Percentiles rank a stretch among this genome's conserved stretches.
Conservation (phyloP, 2,888 invertebrate species). For the Chironomus riparius region DNA sequence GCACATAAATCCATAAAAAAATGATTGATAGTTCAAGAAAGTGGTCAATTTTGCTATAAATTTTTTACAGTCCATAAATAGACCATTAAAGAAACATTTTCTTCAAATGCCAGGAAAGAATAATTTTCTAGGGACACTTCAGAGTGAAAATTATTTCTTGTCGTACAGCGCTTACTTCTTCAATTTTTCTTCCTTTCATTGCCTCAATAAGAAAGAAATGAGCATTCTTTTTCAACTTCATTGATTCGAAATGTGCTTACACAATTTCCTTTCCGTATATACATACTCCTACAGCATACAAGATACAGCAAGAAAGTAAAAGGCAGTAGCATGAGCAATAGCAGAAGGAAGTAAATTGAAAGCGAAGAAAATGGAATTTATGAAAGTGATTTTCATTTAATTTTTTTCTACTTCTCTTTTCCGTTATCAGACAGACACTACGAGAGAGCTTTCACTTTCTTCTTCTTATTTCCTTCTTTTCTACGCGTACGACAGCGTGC, state of each 20-base stretch:
- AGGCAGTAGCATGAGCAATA: not conserved
- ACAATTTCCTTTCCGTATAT: not conserved
- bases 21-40: no score
- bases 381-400: conserved; percentile 24
- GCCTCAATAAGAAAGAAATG: no score
- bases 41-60: no score
- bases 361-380: conserved; percentile 21
- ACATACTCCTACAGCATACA: not conserved
- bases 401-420: not conserved
- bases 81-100: no score
- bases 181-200: no score
- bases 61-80: no score
- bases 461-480: not conserved
- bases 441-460: not conserved
- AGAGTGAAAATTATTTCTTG: no score
- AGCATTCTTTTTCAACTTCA: not conserved
- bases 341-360: conserved; percentile 14
- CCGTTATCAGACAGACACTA: not conserved
- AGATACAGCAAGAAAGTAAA: not conserved
- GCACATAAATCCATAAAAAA: no score
- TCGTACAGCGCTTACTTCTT: no score
- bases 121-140: no score
- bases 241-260: not conserved
- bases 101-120: no score
- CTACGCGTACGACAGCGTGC: not conserved